phyloP scores from a whole-genome alignment of 1,140 invertebrate species.

The Aradophagus sp. region DNA sequence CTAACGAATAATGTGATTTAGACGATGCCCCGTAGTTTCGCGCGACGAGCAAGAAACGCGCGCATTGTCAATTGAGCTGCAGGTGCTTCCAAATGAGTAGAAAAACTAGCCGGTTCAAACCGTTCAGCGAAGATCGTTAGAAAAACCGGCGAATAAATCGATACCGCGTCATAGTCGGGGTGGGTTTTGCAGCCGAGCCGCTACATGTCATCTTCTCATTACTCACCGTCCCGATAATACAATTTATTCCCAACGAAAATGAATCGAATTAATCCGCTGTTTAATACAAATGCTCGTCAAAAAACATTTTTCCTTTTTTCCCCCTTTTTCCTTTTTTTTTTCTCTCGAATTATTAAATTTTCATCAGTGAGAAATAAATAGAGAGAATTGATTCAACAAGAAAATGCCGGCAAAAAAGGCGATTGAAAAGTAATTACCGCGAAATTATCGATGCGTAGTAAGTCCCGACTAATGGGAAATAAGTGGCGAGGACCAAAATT shows the following conservation, averaged over 20 bases:
- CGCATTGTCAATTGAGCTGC: constrained; percentile 53
- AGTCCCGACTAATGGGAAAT: too few species aligned
- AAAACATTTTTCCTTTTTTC: too few species aligned
- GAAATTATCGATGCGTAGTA: constrained; percentile 10
- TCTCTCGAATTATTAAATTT: too few species aligned
- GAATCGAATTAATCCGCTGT: neutral
- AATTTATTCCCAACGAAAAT: constrained; percentile 22
- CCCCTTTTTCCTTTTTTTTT: too few species aligned
- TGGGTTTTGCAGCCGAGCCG: constrained; percentile 8
- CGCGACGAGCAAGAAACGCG: constrained; percentile 39
- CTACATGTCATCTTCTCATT: constrained; percentile 38
- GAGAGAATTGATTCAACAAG: too few species aligned
- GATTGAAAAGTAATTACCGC: neutral
- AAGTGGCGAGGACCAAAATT: too few species aligned
- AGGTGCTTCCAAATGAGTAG: constrained; percentile 49
- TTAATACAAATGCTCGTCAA: too few species aligned
- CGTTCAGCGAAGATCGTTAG: constrained; percentile 15
- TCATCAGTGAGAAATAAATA: too few species aligned
- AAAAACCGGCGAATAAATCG: constrained; percentile 49
- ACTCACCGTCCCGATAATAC: constrained; percentile 12
- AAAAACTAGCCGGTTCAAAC: constrained; percentile 29
- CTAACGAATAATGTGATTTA: constrained; percentile 46
- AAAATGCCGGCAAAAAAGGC: too few species aligned
- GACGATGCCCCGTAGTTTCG: constrained; percentile 18
- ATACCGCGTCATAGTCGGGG: constrained; percentile 10